Percentiles rank a stretch among this genome's conserved stretches.
Evolutionary conservation across 2,797 vertebrate genomes (phyloP).

Genomic region (Mus caroli): DNA sequence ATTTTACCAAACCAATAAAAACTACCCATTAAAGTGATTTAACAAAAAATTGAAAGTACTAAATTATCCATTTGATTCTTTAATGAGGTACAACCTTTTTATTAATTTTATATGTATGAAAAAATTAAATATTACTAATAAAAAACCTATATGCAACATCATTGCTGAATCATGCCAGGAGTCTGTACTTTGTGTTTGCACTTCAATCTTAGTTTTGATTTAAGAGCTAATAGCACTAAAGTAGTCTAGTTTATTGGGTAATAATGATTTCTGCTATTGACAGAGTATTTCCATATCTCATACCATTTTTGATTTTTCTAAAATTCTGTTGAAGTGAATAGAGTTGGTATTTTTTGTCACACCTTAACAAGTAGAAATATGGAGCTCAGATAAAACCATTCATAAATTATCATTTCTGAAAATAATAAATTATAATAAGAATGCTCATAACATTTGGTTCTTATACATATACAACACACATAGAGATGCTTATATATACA

Average conservation of each 20-base stretch:
- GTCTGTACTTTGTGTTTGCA: conserved; percentile 50
- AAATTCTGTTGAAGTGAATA: neutral
- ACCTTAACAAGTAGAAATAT: neutral
- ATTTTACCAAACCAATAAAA: conserved; percentile 71
- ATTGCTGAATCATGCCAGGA: conserved; percentile 47
- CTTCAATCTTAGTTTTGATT: neutral
- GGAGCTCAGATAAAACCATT: neutral
- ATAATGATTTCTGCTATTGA: neutral
- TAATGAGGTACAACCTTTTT: conserved; percentile 72
- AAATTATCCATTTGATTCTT: conserved; percentile 67
- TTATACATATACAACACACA: neutral
- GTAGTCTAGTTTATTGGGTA: neutral
- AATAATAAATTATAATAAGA: neutral
- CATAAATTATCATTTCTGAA: neutral
- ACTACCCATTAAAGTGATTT: conserved; percentile 68
- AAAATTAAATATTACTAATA: conserved; percentile 66
- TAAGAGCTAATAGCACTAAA: neutral
- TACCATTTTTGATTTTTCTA: neutral
- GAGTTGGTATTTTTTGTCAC: neutral
- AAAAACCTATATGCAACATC: conserved; percentile 75
- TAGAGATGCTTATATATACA: neutral
- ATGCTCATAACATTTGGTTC: neutral
- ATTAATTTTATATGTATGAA: conserved; percentile 56
- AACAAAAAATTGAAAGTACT: conserved; percentile 37
- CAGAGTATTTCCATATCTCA: neutral